These are phyloP conservation scores for Todus mexicanus DNA, from an alignment of 2,797 vertebrate genomes.

Conservation along the genomic window DNA sequence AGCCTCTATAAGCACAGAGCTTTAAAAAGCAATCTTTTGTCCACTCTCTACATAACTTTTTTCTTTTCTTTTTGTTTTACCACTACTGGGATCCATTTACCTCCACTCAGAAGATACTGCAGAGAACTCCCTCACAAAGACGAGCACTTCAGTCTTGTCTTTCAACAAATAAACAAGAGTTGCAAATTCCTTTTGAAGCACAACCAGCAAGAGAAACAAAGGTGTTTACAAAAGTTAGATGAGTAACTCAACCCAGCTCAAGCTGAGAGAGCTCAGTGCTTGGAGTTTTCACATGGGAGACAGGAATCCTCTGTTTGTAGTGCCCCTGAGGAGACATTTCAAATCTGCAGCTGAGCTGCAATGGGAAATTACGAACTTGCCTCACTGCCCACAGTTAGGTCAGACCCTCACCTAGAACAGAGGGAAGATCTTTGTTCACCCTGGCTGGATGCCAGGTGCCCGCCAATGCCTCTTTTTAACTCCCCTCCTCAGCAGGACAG, in stretches of 20 bases:
- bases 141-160: neutral
- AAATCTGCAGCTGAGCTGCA: neutral
- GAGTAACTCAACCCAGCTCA: neutral
- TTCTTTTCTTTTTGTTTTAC: neutral
- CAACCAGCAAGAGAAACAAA: neutral
- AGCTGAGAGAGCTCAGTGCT: neutral
- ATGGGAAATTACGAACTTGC: neutral
- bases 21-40: neutral
- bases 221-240: neutral
- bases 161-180: neutral
- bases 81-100: neutral
- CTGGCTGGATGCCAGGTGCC: neutral
- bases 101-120: neutral
- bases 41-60: neutral
- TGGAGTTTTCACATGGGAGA: neutral
- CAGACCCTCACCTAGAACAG: neutral
- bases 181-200: neutral
- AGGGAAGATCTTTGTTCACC: neutral
- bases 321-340: neutral
- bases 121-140: neutral
- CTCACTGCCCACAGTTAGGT: neutral
- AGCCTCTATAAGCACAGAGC: neutral
- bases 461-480: neutral
- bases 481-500: neutral
- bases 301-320: neutral